Conservation (phyloP, 92 coral and sea anemone species). For the Palythoa grandis region DNA sequence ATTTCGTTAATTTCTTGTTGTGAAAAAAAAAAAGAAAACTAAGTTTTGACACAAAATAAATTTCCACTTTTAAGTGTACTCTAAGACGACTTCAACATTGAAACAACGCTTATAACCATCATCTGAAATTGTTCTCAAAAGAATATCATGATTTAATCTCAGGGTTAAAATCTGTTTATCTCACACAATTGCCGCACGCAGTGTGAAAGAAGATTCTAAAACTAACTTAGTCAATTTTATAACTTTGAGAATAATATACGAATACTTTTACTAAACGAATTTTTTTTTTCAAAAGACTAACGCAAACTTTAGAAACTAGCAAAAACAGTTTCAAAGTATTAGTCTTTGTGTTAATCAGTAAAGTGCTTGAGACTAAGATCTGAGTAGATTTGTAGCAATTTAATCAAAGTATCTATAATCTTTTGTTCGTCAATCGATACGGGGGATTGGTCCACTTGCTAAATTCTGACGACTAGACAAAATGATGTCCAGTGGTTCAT, state of each 20-base stretch:
- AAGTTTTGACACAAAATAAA: background rate
- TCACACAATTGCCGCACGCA: background rate
- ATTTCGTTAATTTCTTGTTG: background rate
- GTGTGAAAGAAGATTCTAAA: background rate
- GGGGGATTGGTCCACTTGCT: background rate
- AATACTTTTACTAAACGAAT: background rate
- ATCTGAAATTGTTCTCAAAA: background rate
- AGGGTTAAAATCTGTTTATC: constrained; percentile 28
- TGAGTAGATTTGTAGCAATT: too few relatives aligned
- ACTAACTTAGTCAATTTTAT: background rate
- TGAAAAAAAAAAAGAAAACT: background rate
- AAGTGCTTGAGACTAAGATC: too few relatives aligned
- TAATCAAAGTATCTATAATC: background rate
- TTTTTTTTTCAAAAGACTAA: background rate
- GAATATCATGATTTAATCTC: constrained; percentile 13
- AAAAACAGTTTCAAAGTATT: background rate
- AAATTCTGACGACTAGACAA: background rate
- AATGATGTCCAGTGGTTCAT: background rate
- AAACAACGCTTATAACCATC: constrained; percentile 5
- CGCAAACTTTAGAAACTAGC: background rate
- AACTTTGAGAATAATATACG: background rate
- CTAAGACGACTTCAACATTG: background rate
- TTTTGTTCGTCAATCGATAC: background rate
- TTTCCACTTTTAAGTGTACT: background rate
- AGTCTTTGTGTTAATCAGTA: too few relatives aligned